Percentiles rank a stretch among this genome's conserved stretches.
Conservation (phyloP, 2,797 vertebrate genomes). For the Mormyrus proboscirostris region DNA sequence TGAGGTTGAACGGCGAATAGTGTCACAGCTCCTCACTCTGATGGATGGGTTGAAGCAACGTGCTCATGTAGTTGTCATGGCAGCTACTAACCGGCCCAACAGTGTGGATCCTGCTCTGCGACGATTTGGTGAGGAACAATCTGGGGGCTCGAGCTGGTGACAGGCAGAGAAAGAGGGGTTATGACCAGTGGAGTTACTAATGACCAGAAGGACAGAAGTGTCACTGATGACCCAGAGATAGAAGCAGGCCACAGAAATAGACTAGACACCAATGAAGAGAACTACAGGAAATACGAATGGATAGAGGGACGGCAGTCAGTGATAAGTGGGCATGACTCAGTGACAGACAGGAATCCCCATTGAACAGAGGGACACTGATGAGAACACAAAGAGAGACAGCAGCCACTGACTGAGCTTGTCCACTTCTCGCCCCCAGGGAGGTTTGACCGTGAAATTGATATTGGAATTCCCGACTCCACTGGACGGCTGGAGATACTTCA, state of each 20-base stretch:
- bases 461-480: constrained; percentile 42
- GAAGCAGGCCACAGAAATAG: neutral
- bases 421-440: constrained; percentile 24
- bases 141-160: neutral
- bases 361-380: neutral
- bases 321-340: neutral
- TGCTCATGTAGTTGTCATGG: constrained; percentile 38
- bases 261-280: neutral
- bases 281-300: neutral
- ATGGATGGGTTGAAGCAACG: constrained; percentile 44
- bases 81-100: constrained; percentile 40
- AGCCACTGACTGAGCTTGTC: neutral
- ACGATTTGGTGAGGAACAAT: constrained; percentile 23
- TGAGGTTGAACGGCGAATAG: constrained; percentile 39
- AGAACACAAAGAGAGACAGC: neutral
- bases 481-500: constrained; percentile 41
- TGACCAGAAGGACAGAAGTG: neutral
- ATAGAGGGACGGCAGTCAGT: neutral
- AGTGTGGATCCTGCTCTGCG: constrained; percentile 42
- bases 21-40: constrained; percentile 42
- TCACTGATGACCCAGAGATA: neutral
- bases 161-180: neutral
- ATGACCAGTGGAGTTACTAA: neutral
- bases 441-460: constrained; percentile 42
- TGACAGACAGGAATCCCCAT: neutral